Evolutionary conservation across 1,140 invertebrate species (phyloP), one percentile per base, ranked within the genome.

Genomic region (Bicyclus anynana): DNA sequence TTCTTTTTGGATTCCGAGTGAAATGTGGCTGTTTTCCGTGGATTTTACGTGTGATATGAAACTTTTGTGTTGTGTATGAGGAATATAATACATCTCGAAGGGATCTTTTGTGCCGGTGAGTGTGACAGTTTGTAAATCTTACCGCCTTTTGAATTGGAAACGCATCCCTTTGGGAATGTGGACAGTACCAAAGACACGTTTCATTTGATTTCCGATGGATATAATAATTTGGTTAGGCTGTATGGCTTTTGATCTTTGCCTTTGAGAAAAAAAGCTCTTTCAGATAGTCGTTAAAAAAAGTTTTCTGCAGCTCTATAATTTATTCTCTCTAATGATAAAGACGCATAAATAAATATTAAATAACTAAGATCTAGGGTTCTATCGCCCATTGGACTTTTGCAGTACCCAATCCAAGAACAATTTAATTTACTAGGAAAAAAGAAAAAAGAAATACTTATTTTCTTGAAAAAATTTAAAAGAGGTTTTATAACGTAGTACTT

Each of bases 11-110:
- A 9, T 27, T 13, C 9, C 12, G 9, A 20, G 21, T 47, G 44
- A 47, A 47, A 47, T 47, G 44, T 47, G 44, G 44, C 10, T 14
- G 44, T 47, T 47, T 14, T 27, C 58, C 68, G 72, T 73, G 70
- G 74, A 76, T 74, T 66, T 77, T 77, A 49, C 60, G 64, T 59
- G 74, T 77, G 66, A 57, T 58, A 59, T 64, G 64, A 75, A 53
- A 49, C 63, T 67, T 59, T 59, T 62, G 69, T 80, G 79, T 70
- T 81, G 69, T 72, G 67, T 38, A 63, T 69, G n/a, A 23, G 23
- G 23, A 6, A 33, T 12, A 75, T 76, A 72, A 82, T 80, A 47
- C 44, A 26, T 77, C 53, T 69, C 59, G 71, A 67, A 71, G 54
- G 44, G 44, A 47, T 13, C 44, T 47, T 47, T 67, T 63, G 59